Conservation (phyloP, 2,797 vertebrate species). For the Paguma larvata region DNA sequence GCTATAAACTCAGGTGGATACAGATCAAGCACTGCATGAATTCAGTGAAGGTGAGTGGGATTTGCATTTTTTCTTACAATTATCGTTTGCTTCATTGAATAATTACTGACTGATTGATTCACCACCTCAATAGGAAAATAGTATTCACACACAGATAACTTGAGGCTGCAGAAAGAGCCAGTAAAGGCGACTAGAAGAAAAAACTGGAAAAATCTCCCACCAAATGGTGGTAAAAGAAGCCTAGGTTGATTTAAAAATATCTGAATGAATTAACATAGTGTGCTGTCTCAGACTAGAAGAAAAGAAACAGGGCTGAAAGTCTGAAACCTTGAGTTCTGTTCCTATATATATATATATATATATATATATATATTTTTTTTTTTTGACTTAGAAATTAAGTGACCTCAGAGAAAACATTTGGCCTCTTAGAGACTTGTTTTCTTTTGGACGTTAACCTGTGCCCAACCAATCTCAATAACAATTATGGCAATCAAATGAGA, state of each 20-base stretch:
- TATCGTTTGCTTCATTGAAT: not conserved
- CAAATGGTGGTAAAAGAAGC: not conserved
- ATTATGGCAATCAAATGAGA: not conserved
- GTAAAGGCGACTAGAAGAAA: not conserved
- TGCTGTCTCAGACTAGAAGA: not conserved
- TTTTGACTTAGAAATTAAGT: not conserved
- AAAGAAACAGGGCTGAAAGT: not conserved
- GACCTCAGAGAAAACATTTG: not conserved
- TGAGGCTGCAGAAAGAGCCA: not conserved
- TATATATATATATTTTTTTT: too few species aligned
- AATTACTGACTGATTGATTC: not conserved
- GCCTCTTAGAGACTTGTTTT: not conserved
- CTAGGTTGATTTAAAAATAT: not conserved
- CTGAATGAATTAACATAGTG: not conserved
- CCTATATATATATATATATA: rapidly evolving
- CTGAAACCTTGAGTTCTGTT: not conserved
- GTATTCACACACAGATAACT: not conserved
- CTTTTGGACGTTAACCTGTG: not conserved
- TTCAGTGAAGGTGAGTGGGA: not conserved
- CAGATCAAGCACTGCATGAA: not conserved
- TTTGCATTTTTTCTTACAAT: not conserved
- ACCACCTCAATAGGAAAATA: not conserved
- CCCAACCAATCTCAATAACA: not conserved
- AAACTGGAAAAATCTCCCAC: not conserved
- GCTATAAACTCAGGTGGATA: not conserved